phyloP scores from a whole-genome alignment of 2,888 invertebrate genomes.

The Neuroscelio doddi region DNA sequence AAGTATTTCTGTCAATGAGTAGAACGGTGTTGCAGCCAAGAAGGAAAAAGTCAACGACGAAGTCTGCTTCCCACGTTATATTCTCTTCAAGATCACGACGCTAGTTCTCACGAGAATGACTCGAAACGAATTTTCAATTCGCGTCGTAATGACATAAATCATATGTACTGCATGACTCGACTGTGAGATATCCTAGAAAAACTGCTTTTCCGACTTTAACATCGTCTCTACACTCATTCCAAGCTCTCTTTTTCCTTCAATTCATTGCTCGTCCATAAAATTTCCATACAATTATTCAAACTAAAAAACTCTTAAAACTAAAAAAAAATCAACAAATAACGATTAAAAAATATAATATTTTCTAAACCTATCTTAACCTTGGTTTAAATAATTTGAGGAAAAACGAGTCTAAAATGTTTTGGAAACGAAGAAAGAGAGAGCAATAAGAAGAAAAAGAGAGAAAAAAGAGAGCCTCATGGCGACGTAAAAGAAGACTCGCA shows the following conservation, averaged over 20 bases:
- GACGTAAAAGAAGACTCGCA: slow-evolving; percentile 7
- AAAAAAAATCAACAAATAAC: too few relatives aligned
- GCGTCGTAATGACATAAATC: background rate
- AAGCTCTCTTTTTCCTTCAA: too few relatives aligned
- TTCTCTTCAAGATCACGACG: background rate
- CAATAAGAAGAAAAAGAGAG: slow-evolving; percentile 5
- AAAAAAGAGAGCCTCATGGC: slow-evolving; percentile 25
- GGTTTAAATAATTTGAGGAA: too few relatives aligned
- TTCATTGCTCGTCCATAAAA: too few relatives aligned
- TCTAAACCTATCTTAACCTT: too few relatives aligned
- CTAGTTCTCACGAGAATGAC: background rate
- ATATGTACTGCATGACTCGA: slow-evolving; percentile 8
- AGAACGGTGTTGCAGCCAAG: background rate
- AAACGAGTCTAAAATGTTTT: slow-evolving; percentile 32
- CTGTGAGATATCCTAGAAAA: too few relatives aligned
- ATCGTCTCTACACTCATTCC: too few relatives aligned
- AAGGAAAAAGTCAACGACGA: slow-evolving; percentile 10
- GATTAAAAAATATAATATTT: too few relatives aligned
- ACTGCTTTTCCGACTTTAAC: too few relatives aligned
- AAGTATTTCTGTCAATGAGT: background rate
- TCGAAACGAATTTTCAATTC: slow-evolving; percentile 4
- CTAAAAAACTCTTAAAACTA: too few relatives aligned
- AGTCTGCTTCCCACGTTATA: slow-evolving; percentile 9
- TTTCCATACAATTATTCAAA: too few relatives aligned
- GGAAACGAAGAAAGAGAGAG: slow-evolving; percentile 10